Percentiles rank a stretch among this genome's conserved stretches.
Evolutionary conservation across 2,888 invertebrate species (phyloP).

Genomic region (Eugnorisma glareosa): DNA sequence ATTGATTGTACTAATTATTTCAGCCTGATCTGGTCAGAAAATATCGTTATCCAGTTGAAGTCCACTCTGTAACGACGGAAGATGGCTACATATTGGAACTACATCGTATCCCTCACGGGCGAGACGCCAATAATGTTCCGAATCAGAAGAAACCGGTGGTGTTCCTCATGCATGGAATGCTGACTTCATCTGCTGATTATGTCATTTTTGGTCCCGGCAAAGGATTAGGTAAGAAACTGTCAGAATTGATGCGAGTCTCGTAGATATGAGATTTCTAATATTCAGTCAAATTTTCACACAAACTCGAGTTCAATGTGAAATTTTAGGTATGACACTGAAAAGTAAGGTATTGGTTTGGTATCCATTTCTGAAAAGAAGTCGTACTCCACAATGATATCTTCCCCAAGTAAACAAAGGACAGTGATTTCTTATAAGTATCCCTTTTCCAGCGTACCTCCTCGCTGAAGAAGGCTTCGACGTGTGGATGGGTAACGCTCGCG

Average conservation of each 20-base stretch:
- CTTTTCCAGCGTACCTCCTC: constrained; percentile 86
- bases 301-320: background rate
- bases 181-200: constrained; percentile 94
- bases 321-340: background rate
- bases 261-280: background rate
- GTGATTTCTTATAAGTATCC: background rate
- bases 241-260: background rate
- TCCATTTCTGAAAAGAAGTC: background rate
- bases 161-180: constrained; percentile 93
- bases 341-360: background rate
- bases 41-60: constrained; percentile 92
- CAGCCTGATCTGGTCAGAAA: constrained; percentile 87
- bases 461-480: constrained; percentile 93
- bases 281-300: background rate
- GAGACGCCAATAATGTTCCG: constrained; percentile 81
- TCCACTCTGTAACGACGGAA: constrained; percentile 91
- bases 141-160: constrained; percentile 88
- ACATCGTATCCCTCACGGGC: constrained; percentile 93
- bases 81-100: constrained; percentile 95
- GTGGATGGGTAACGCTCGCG: constrained; percentile 96
- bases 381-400: background rate
- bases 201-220: constrained; percentile 93
- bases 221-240: constrained; percentile 90
- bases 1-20: constrained; percentile 9
- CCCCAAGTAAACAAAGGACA: background rate